Base-by-base conservation (phyloP, 2,113 vertebrate species). In the Lota lota region DNA sequence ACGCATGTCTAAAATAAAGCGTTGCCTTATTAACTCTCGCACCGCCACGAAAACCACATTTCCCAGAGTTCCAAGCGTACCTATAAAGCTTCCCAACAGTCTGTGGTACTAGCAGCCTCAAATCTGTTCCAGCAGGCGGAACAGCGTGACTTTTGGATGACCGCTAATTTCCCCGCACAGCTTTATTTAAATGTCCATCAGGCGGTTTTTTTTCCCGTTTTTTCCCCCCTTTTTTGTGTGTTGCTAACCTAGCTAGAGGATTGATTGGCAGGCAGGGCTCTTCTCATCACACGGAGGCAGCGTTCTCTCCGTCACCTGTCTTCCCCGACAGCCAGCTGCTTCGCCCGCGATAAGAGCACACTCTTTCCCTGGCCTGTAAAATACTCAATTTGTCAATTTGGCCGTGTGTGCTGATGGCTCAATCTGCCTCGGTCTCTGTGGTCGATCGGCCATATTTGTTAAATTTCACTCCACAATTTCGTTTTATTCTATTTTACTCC, bases 341-440 rank as follows among this genome's bases (percentile, higher is more conserved):
- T 81, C 78, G 54, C 78, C 77, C 72, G 78, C 75, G 89, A 90
- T 90, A 90, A 90, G 80, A 68, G 72, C 50, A 4, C 21, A 66
- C 67, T 83, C 81, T 79, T 75, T 83, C 76, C 79, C 68, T 76
- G 64, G 57, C 61, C 57, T 61, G 68, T 57, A 78, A 47, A 77
- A 72, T 66, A 61, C 61, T 21, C 24, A 75, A 76, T n/a, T n/a
- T n/a, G 73, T 78, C 58, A 69, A 56, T 80, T 73, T 82, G 85
- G 10, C 70, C 82, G n/a, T 21, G 66, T 20, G 14, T 14, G 69
- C 79, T 64, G 24, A 76, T 78, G 50, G 51, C 62, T 64, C 65
- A 64, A 78, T 62, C 70, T 61, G 60, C 78, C 56, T 56, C 66
- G 50, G 60, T 36, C 22, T 54, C 22, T 24, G 74, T 69, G 36